Conservation (phyloP, 2,113 vertebrate genomes). For the Grantiella picta region DNA sequence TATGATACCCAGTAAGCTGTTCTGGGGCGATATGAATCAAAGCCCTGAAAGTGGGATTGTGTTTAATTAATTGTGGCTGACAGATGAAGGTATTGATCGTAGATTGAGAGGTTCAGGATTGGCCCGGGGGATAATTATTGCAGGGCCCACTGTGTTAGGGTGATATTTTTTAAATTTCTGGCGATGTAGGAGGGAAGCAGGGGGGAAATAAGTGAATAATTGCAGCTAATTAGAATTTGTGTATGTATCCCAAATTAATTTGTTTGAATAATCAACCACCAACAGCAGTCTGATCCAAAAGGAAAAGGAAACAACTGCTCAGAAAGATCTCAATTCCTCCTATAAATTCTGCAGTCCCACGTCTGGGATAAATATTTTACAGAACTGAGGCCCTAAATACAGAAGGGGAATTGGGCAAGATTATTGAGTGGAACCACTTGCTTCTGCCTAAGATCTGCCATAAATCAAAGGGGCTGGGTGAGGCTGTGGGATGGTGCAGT, state of each 20-base stretch:
- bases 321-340: not conserved
- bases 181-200: not conserved
- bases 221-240: not conserved
- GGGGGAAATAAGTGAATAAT: constrained; percentile 33
- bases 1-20: constrained; percentile 14
- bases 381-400: not conserved
- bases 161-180: not conserved
- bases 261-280: constrained; percentile 37
- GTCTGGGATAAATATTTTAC: not conserved
- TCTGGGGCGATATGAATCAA: constrained; percentile 54
- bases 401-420: not conserved
- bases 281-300: not conserved
- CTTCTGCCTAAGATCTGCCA: not conserved
- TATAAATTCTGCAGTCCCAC: not conserved
- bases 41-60: constrained; percentile 15
- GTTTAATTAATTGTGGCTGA: constrained; percentile 56
- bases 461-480: not conserved
- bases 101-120: constrained; percentile 17
- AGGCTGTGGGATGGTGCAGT: not conserved
- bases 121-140: not conserved
- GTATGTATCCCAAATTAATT: constrained; percentile 8
- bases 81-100: constrained; percentile 35
- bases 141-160: not conserved
- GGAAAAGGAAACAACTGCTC: not conserved
- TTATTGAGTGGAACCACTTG: not conserved